Evolutionary conservation across 2,113 vertebrate genomes (phyloP), one percentile per base, ranked within the genome.

Genomic region (Elaphurus davidianus): DNA sequence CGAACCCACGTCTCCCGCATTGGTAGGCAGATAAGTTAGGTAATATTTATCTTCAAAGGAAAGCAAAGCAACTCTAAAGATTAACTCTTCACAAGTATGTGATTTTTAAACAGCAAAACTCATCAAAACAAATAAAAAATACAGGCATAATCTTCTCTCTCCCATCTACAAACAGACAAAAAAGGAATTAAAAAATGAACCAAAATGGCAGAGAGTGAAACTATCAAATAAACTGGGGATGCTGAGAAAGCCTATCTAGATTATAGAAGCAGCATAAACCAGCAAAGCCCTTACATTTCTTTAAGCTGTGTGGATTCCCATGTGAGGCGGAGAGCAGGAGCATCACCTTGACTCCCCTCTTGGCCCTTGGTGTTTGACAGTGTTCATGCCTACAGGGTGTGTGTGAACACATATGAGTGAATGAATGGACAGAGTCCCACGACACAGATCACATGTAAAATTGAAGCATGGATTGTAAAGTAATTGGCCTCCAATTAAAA

Each of bases 61-160:
- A 97, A 92, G 50, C 47, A 94, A 74, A 90, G 52, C 6, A 92
- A 82, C 55, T 82, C 17, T 67, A 59, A 94, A 94, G 40, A 84
- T 54, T 30, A 86, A 88, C 36, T 93, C 64, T 52, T 86, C 33
- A 10, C 50, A 95, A 67, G 14, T 28, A 50, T 45, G 15, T 55
- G 25, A 50, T 64, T 91, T 90, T 74, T 6, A 43, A 79, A 87
- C 94, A 62, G 7, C 23, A 52, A 88, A 87, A 50, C 11, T 67
- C 45, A 74, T 28, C 33, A 43, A 91, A 76, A 87, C 40, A 87
- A 89, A 91, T 47, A 74, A 86, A 40, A 95, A 64, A 52, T 64
- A 59, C 1, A 67, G 11, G 9, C 25, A 57, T 6, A 60, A 54
- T 55, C 28, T 33, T 47, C 25, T 78, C 27, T 87, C 36, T 92